Percentiles rank a stretch among this genome's conserved stretches.
phyloP scores from a whole-genome alignment of 1,140 invertebrate species.

The Neodiprion fabricii region DNA sequence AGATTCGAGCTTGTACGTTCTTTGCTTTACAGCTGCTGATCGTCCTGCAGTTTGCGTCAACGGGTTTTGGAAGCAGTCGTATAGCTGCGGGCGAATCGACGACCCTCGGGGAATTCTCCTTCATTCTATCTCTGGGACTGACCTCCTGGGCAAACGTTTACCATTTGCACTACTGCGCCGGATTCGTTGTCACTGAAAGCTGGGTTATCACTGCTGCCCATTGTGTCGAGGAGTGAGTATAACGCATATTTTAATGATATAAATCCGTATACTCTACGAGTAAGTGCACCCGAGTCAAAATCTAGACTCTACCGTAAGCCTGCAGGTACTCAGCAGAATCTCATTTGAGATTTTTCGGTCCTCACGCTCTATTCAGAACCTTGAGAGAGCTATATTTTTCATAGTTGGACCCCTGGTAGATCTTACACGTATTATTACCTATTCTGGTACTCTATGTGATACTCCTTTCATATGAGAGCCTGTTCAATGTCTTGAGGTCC shows the following conservation, averaged over 20 bases:
- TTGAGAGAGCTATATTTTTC: no score
- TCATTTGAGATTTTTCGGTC: no score
- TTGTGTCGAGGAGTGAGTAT: conserved; percentile 8
- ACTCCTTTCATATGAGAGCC: no score
- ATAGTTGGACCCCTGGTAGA: no score
- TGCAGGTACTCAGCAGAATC: no score
- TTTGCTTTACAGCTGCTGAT: neutral
- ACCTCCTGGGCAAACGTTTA: conserved; percentile 2
- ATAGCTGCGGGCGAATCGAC: neutral
- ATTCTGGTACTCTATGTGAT: no score
- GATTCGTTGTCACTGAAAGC: neutral
- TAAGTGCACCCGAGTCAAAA: neutral
- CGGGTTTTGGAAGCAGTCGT: neutral
- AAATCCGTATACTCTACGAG: no score
- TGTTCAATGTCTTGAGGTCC: no score
- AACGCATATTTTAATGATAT: neutral
- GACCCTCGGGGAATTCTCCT: neutral
- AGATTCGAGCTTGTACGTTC: no score
- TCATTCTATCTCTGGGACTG: conserved; percentile 7
- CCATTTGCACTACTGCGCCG: neutral
- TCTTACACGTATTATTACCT: no score
- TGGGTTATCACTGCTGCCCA: neutral
- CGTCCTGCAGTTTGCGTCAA: neutral
- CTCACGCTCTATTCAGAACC: no score
- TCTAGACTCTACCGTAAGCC: neutral